phyloP scores from a whole-genome alignment of 2,113 vertebrate genomes.

The Otocyon megalotis region DNA sequence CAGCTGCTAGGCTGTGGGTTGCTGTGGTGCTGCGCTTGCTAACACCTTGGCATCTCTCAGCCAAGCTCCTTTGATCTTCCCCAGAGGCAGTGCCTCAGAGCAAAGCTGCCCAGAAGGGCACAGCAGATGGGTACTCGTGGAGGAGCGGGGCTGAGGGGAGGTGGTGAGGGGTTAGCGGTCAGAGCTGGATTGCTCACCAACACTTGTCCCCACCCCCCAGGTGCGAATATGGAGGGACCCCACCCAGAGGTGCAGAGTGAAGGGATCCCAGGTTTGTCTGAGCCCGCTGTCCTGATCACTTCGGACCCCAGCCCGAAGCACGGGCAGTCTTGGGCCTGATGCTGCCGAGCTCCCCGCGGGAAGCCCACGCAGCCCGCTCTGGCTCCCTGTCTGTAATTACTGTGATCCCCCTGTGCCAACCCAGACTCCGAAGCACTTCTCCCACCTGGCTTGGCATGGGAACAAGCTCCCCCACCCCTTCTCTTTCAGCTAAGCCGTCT shows the following conservation, averaged over 20 bases:
- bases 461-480: not conserved
- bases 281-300: not conserved
- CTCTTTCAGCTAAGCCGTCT: not conserved
- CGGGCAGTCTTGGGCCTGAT: too few species aligned
- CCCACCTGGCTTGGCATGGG: accelerated
- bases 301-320: not conserved
- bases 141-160: not conserved
- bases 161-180: not conserved
- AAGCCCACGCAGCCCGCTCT: not conserved
- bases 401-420: not conserved
- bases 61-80: not conserved
- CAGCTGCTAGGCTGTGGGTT: not conserved
- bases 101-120: not conserved
- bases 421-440: accelerated
- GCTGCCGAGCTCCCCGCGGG: too few species aligned
- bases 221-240: not conserved
- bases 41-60: not conserved
- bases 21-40: not conserved
- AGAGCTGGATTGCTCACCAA: not conserved
- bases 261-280: not conserved
- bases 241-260: not conserved
- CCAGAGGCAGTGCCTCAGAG: not conserved
- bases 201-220: not conserved
- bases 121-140: not conserved
- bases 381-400: not conserved